These are phyloP conservation scores for Lagopus leucura DNA, from an alignment of 2,113 vertebrate genomes.

Conservation along the genomic window DNA sequence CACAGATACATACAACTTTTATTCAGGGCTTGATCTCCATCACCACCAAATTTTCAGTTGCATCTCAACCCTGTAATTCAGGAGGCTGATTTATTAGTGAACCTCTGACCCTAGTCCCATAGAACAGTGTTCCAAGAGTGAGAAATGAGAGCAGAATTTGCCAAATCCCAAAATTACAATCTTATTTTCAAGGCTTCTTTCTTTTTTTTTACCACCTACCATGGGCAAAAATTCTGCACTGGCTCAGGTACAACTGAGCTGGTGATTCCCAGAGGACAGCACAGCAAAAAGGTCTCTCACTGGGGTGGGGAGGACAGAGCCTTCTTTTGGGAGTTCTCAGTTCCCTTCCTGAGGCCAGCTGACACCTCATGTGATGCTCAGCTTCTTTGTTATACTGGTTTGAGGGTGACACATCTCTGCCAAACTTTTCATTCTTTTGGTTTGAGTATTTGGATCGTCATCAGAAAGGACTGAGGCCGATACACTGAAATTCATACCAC, in stretches of 20 bases:
- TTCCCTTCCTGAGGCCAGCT: neutral
- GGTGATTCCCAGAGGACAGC: neutral
- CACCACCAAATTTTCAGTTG: neutral
- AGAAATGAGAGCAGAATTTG: neutral
- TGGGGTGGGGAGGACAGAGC: neutral
- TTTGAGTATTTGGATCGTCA: constrained; percentile 20
- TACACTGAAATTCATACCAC: neutral
- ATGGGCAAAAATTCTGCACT: neutral
- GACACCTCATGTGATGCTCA: neutral
- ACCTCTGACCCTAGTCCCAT: neutral
- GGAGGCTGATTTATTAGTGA: neutral
- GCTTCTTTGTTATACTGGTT: neutral
- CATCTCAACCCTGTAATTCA: neutral
- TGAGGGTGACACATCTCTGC: neutral
- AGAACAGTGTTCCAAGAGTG: neutral
- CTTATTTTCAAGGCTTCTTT: neutral
- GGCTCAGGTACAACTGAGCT: neutral
- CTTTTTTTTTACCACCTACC: neutral
- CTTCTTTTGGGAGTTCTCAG: neutral
- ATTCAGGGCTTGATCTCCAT: neutral
- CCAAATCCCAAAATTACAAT: neutral
- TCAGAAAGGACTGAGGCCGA: neutral
- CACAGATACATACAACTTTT: neutral
- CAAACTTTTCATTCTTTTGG: constrained; percentile 28
- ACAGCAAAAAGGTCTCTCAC: neutral